Conservation (phyloP, 2,888 invertebrate species). For the Drosophila stalkeri region DNA sequence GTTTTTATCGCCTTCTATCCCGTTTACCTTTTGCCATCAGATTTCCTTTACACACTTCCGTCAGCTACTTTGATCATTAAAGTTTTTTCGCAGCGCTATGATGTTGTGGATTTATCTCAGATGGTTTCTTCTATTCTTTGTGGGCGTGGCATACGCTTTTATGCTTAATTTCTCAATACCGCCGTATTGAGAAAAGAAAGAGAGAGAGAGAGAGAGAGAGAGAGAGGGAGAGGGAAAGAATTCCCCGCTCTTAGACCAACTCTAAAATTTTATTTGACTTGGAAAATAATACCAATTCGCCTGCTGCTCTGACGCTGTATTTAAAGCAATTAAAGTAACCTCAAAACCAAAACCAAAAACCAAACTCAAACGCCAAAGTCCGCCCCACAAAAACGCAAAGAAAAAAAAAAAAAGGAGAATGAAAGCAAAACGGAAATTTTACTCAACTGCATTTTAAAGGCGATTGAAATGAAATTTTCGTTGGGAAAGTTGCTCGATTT, state of each 20-base stretch:
- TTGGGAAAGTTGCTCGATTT: conserved; percentile 55
- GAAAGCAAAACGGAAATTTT: conserved; percentile 11
- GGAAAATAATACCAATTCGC: conserved; percentile 56
- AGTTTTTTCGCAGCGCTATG: conserved; percentile 41
- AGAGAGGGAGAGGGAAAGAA: no score
- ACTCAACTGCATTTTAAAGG: conserved; percentile 70
- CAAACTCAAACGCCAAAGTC: conserved; percentile 31
- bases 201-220: no score
- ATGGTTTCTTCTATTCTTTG: neutral
- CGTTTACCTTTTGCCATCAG: conserved; percentile 33
- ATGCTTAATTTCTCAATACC: conserved; percentile 76
- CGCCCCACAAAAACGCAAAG: conserved; percentile 3
- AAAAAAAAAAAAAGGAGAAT: conserved; percentile 12
- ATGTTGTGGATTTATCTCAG: neutral
- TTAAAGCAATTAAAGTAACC: conserved; percentile 72
- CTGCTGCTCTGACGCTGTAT: conserved; percentile 35
- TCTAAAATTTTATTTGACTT: neutral
- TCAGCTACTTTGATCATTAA: conserved; percentile 66
- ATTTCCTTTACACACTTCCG: conserved; percentile 51
- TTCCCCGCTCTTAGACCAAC: neutral
- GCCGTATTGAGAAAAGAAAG: conserved; percentile 48
- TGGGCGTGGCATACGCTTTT: conserved; percentile 41
- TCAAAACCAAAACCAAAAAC: conserved; percentile 42
- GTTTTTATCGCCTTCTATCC: conserved; percentile 20
- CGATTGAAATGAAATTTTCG: conserved; percentile 63